These are phyloP conservation scores for Pseudomyrmex concolor DNA, from an alignment of 1,140 invertebrate genomes.

Conservation along the genomic window DNA sequence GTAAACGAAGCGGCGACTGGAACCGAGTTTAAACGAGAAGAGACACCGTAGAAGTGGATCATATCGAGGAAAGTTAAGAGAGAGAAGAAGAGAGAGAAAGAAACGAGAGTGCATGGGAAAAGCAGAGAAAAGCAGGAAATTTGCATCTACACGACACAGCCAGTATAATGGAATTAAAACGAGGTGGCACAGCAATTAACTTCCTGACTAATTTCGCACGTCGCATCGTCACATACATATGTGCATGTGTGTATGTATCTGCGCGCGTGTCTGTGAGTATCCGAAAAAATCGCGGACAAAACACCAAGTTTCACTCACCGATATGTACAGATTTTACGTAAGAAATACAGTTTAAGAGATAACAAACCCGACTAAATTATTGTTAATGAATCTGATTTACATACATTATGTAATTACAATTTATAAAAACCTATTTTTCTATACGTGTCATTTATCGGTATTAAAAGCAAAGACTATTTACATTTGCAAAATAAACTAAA, in stretches of 20 bases:
- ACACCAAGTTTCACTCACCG: constrained; percentile 6
- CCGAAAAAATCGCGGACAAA: background rate
- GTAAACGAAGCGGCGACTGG: constrained; percentile 47
- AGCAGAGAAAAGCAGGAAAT: constrained; percentile 67
- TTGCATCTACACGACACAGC: constrained; percentile 78
- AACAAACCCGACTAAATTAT: background rate
- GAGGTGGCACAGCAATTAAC: constrained; percentile 78
- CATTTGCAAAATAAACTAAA: background rate
- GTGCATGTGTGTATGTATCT: background rate
- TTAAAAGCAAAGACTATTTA: background rate
- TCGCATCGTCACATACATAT: constrained; percentile 41
- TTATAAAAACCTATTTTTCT: background rate
- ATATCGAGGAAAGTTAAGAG: constrained; percentile 47
- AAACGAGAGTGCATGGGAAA: constrained; percentile 2
- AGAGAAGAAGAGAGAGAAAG: constrained; percentile 34
- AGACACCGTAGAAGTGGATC: constrained; percentile 39
- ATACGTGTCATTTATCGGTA: background rate
- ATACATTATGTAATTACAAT: no score
- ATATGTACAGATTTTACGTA: background rate
- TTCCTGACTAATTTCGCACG: constrained; percentile 68
- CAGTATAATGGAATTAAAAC: constrained; percentile 82
- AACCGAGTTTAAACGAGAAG: constrained; percentile 38
- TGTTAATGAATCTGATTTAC: background rate
- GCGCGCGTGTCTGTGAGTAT: no score
- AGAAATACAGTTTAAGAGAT: background rate